Conservation (phyloP, 2,113 vertebrate species). For the Craseonycteris thonglongyai region DNA sequence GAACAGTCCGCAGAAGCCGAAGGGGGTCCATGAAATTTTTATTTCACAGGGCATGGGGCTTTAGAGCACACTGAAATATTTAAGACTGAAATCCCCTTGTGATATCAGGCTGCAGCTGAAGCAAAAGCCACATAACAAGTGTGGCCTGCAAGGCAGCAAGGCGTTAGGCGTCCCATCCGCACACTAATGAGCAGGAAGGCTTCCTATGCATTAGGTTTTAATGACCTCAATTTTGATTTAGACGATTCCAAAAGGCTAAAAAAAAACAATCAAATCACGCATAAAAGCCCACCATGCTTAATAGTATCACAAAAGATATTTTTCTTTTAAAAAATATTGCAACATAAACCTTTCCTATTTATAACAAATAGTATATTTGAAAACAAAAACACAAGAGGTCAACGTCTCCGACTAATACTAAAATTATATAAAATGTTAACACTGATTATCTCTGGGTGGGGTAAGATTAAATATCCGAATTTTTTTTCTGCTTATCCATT, state of each 20-base stretch:
- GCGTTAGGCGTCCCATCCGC: background rate
- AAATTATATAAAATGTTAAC: background rate
- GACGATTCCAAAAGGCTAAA: background rate
- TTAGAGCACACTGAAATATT: conserved; percentile 7
- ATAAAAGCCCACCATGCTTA: background rate
- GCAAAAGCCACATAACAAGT: background rate
- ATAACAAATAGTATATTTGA: background rate
- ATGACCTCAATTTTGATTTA: background rate
- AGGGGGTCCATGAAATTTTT: conserved; percentile 20
- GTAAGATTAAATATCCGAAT: background rate
- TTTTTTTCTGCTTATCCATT: background rate
- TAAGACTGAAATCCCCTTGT: conserved; percentile 14
- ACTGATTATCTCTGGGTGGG: background rate
- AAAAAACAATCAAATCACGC: background rate
- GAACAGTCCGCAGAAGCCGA: background rate
- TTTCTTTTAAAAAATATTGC: background rate
- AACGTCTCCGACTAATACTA: background rate
- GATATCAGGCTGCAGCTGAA: background rate
- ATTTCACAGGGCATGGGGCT: conserved; percentile 1
- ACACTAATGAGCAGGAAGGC: background rate
- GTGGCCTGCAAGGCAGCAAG: background rate
- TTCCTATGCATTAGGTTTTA: background rate
- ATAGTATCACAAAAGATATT: background rate
- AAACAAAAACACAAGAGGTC: background rate
- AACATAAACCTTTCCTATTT: background rate